Base-by-base conservation (phyloP, 2,113 vertebrate species). In the Australoheros scitulus region DNA sequence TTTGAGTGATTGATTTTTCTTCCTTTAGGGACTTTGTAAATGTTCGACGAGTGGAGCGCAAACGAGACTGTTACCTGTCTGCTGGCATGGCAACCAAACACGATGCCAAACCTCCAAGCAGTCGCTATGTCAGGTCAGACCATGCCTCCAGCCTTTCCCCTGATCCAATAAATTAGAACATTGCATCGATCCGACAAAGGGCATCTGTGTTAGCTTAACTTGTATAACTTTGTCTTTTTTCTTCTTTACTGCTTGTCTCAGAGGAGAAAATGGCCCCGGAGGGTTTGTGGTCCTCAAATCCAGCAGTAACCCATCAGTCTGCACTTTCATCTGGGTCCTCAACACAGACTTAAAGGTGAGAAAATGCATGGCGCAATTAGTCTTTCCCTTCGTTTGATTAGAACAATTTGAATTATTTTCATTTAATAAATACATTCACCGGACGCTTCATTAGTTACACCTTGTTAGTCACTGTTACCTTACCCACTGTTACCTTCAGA, bases 311-410 rank as follows among this genome's bases (percentile, higher is more conserved):
- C 96, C 97, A 11, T 95, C 96, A 5, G 91, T 98, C 77, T 99
- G 97, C 94, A 99, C 97, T 32, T 99, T 99, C 90, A 92, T 99
- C 92, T 99, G 98, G 98, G 95, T 99, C 61, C 97, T 99, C 78
- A 99, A 99, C 93, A 98, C 98, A 2, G 98, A 99, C 88, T 94
- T 99, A 36, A 99, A 99, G 97, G 98, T 98, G 91, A 93, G 87
- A 55, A 58, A 29, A 77, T 24, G 6, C 36, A n/a, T 11, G 1
- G 36, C 11, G 9, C 11, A 36, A 7, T 50, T 34, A 3, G 18
- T 70, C 9, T 29, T 29, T 20, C 41, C 5, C 24, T 29, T 13
- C 20, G 24, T 70, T 7, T 4, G 0, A 32, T 70, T 50, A 52
- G 65, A 70, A 52, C 50, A 11, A 24, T 47, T 2, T 0, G 26